Base-by-base conservation (phyloP, 1,140 invertebrate species). In the Saxidomus purpurata region DNA sequence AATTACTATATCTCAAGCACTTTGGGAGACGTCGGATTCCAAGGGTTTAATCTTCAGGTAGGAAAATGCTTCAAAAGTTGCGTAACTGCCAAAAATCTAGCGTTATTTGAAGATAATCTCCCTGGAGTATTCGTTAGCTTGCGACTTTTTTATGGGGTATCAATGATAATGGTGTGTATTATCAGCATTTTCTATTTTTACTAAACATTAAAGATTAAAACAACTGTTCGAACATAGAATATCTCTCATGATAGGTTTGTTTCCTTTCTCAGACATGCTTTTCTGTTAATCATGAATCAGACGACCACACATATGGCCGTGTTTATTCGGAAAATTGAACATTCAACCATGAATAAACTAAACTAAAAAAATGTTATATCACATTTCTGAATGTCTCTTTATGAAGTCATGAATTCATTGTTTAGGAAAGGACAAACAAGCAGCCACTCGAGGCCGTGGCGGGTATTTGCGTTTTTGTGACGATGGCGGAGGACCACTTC, bases 151-250 rank as follows among this genome's bases (percentile, higher is more conserved):
- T 79, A 79, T 79, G 47, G 49, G 49, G 31, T 52, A 49, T 52
- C n/a, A 25, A 52, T 79, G 47, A 79, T 52, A 52, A 47, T 79
- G n/a, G 8, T 49, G 76, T 55, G 15, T 76, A 36, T 40, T 79
- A 79, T 79, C 76, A 22, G 28, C n/a, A 34, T 31, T 52, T 52
- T 79, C 76, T 79, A 79, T 79, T 79, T 79, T 79, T 79, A 49
- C 47, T 55, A 52, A 47, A 52, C 76, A 79, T 79, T 79, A 52
- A 55, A 79, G 76, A 79, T 79, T 79, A 79, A 55, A 79, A 28
- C 76, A 49, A 49, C 76, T 79, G 76, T 79, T 79, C 36, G 76
- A 79, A 52, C 76, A 55, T 79, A 4, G 15, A 71, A 36, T 15
- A 4, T 4, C 3, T 8, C 8, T 38, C n/a, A 19, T 38, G 34